These are phyloP conservation scores for Trematomus bernacchii DNA, from an alignment of 2,797 vertebrate genomes.

Conservation along the genomic window DNA sequence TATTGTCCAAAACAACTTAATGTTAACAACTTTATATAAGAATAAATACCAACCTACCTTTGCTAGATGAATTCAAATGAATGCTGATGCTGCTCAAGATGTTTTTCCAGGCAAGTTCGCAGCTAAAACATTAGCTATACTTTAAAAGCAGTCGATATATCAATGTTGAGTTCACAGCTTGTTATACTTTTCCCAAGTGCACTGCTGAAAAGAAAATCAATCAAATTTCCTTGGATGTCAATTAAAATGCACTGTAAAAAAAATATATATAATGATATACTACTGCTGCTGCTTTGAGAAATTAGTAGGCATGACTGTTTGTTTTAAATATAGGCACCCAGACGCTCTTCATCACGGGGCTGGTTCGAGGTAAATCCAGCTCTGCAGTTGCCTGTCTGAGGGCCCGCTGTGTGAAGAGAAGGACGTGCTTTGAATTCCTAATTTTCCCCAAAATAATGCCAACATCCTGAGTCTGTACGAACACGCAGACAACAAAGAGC, in stretches of 20 bases:
- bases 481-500: slow-evolving; percentile 10
- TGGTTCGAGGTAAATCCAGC: slow-evolving; percentile 19
- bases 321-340: slow-evolving; percentile 29
- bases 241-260: background rate
- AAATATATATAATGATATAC: background rate
- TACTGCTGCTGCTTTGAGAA: background rate
- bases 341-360: background rate
- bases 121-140: background rate
- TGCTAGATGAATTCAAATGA: background rate
- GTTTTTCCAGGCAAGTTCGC: background rate
- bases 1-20: background rate
- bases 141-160: background rate
- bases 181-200: background rate
- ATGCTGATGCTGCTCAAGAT: background rate
- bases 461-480: slow-evolving; percentile 22
- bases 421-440: slow-evolving; percentile 22
- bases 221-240: background rate
- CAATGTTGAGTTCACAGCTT: background rate
- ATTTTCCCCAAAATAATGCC: slow-evolving; percentile 36
- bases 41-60: background rate
- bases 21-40: background rate
- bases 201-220: background rate
- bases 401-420: slow-evolving; percentile 29
- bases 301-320: slow-evolving; percentile 19
- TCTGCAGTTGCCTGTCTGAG: slow-evolving; percentile 17